Base-by-base conservation (phyloP, 2,888 invertebrate genomes). In the Nezara viridula region DNA sequence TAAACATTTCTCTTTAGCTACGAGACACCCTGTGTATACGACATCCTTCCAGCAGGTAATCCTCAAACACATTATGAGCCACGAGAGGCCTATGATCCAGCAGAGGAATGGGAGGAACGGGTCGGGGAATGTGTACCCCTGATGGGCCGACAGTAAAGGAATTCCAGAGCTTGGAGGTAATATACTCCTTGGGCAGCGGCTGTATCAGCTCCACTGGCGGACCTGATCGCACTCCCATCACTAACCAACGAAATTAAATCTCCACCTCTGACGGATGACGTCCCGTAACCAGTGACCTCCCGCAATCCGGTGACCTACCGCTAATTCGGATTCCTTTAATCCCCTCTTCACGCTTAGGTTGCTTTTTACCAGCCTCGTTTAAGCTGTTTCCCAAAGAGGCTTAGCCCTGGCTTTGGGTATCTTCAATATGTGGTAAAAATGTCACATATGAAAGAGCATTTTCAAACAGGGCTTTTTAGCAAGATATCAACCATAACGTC, bases 241-340 rank as follows among this genome's bases (percentile, higher is more conserved):
- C 37, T 19, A 60, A 60, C 55, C 19, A 40, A 77, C 40, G 40
- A 32, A 60, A 60, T 77, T 77, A 40, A 77, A 77, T 77, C 40
- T 40, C 40, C 27, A 21, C 21, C 77, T 3, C 60, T 60, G 60
- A 60, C 27, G 40, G 77, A 73, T 73, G 19, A 10, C 37, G 73
- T 21, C 73, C 73, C 5, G 37, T 73, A 37, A 37, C 40, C 21
- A 37, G 73, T 73, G 73, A 73, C 73, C 73, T 73, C 21, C 73
- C 73, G 37, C 27, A 32, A 32, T 12, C 73, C 40, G 77, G 77
- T 77, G 77, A 77, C 77, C 77, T 77, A 77, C 81, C 81, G n/a
- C 44, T 81, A 47, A 81, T 81, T 81, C 44, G 81, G 81, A 81
- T 81, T 81, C 44, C 81, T 81, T 81, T 81, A 44, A 81, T 81